phyloP scores from a whole-genome alignment of 2,113 vertebrate species.

The Platysteira castanea region DNA sequence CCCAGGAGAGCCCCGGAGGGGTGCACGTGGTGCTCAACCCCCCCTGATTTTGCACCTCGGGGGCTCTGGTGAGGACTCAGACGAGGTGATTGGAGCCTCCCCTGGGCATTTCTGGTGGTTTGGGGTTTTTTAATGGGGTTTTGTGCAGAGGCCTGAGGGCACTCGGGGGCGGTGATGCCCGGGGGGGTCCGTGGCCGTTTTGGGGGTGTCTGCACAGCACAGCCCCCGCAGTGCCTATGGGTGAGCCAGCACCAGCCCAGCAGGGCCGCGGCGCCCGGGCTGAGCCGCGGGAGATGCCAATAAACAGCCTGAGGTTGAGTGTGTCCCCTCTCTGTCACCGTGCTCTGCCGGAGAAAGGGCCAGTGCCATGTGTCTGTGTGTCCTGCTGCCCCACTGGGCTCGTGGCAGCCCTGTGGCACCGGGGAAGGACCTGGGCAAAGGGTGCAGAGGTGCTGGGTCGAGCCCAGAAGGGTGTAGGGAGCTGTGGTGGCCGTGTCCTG shows the following conservation, averaged over 20 bases:
- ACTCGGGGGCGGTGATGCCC: fast-evolving
- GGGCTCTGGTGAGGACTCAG: not conserved
- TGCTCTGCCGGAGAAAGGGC: not conserved
- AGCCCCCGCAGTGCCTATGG: not conserved
- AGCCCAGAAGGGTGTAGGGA: fast-evolving
- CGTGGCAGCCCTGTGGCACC: not conserved
- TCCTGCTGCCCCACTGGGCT: not conserved
- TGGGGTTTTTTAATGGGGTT: not conserved
- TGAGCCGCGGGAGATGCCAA: slow-evolving; percentile 8
- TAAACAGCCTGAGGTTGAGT: slow-evolving; percentile 30
- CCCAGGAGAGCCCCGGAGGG: fast-evolving
- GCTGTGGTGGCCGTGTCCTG: fast-evolving
- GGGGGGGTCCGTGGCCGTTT: fast-evolving
- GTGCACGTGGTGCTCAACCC: not conserved
- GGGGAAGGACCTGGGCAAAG: not conserved
- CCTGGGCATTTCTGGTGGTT: not conserved
- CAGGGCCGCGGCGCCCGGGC: not conserved
- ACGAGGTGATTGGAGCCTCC: fast-evolving
- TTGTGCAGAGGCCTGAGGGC: not conserved
- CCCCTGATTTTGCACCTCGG: not conserved
- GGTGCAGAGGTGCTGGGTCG: not conserved
- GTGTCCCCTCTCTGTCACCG: not conserved
- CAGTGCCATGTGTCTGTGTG: fast-evolving
- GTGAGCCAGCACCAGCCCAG: not conserved
- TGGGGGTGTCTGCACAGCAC: not conserved